Percentiles rank a stretch among this genome's conserved stretches.
Conservation (phyloP, 2,113 vertebrate genomes). For the Indicator indicator region DNA sequence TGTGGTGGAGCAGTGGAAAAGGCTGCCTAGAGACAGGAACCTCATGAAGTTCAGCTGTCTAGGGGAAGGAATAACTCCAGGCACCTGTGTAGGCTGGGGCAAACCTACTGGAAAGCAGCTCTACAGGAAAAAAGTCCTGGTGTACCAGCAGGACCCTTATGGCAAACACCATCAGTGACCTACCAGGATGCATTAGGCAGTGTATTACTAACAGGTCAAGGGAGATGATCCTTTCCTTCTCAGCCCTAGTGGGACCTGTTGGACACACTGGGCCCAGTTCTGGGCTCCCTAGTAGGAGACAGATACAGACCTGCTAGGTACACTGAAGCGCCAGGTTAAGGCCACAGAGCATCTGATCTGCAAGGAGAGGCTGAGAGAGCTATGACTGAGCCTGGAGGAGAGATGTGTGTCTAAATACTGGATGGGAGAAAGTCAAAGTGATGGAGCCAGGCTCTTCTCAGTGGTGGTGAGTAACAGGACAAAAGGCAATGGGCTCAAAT, state of each 20-base stretch:
- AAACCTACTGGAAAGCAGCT: neutral
- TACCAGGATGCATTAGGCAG: neutral
- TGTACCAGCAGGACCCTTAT: neutral
- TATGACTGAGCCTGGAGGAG: no score
- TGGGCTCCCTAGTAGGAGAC: neutral
- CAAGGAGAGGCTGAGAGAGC: no score
- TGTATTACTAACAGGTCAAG: no score
- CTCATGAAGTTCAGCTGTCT: no score
- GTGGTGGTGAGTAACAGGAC: no score
- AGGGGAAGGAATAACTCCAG: no score
- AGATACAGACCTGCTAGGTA: neutral
- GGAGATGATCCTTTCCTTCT: neutral
- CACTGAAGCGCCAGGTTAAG: neutral
- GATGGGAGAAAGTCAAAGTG: no score
- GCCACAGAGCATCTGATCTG: neutral
- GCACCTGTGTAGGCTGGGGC: accelerated
- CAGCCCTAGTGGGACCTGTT: neutral
- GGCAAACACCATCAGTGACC: neutral
- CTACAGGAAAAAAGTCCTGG: neutral
- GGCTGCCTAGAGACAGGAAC: no score
- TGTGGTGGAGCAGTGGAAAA: no score
- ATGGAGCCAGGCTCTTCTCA: no score
- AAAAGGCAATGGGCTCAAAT: no score
- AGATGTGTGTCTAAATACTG: no score
- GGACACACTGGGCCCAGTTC: neutral